A percentile compares a stretch with the other conserved stretches of the same genome.
phyloP scores from a whole-genome alignment of 2,888 invertebrate genomes.

The Ischnura elegans region DNA sequence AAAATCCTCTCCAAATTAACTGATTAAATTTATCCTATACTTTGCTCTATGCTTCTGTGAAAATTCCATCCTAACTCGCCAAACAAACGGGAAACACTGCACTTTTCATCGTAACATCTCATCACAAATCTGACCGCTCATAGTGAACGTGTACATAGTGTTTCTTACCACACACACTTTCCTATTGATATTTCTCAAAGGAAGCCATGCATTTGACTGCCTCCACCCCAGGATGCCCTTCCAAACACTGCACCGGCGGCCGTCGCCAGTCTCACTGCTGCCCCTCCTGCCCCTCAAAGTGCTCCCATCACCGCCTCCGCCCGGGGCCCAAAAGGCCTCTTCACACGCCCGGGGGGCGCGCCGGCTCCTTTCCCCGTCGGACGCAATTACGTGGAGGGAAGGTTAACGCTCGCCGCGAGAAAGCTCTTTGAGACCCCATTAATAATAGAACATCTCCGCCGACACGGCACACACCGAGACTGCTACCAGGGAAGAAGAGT shows the following conservation, averaged over 20 bases:
- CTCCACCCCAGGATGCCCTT: too few relatives aligned
- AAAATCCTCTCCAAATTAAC: too few relatives aligned
- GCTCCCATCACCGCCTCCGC: not conserved
- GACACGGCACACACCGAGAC: not conserved
- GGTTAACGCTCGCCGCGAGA: constrained; percentile 45
- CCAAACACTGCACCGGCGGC: not conserved
- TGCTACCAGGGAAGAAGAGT: not conserved
- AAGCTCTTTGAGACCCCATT: not conserved
- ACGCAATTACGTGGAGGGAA: constrained; percentile 45
- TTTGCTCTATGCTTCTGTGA: too few relatives aligned
- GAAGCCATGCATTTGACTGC: too few relatives aligned
- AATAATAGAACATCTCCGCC: constrained; percentile 53
- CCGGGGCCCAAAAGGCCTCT: not conserved
- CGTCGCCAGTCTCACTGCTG: not conserved
- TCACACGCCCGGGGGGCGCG: not conserved
- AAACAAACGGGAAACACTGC: too few relatives aligned
- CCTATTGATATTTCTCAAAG: too few relatives aligned
- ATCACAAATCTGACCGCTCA: too few relatives aligned
- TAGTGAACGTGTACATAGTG: too few relatives aligned
- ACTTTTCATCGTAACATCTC: too few relatives aligned
- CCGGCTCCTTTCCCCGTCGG: constrained; percentile 12
- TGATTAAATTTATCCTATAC: too few relatives aligned
- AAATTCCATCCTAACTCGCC: too few relatives aligned
- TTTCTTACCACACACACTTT: too few relatives aligned
- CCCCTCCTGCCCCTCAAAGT: not conserved